These are phyloP conservation scores for Formica selysi DNA, from an alignment of 1,140 invertebrate genomes.

Conservation along the genomic window DNA sequence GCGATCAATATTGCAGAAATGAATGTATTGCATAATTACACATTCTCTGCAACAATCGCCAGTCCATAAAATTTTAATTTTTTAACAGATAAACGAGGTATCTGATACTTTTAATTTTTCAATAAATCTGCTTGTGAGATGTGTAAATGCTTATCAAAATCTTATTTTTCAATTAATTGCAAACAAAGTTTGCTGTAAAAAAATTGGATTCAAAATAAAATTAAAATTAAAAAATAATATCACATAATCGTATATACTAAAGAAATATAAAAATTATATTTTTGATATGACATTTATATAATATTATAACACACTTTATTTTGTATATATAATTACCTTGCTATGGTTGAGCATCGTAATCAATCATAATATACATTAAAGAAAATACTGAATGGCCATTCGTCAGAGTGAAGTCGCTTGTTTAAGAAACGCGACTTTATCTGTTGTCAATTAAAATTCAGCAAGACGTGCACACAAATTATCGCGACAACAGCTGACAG, in stretches of 20 bases:
- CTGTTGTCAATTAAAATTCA: slow-evolving; percentile 14
- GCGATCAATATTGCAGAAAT: neutral
- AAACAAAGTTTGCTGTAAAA: neutral
- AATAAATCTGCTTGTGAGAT: neutral
- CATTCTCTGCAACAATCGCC: neutral
- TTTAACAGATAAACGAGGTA: neutral
- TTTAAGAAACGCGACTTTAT: slow-evolving; percentile 21
- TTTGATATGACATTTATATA: neutral
- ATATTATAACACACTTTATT: neutral
- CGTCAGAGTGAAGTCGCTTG: neutral
- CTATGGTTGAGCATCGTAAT: neutral
- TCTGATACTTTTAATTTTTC: neutral
- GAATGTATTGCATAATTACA: neutral
- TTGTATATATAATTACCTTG: neutral
- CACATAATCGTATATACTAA: too few species aligned
- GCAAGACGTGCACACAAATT: neutral
- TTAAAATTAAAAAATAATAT: neutral
- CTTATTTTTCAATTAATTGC: neutral
- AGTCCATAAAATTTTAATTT: neutral
- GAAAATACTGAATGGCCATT: neutral
- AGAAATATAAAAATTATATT: neutral
- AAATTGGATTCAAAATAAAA: neutral
- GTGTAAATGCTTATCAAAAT: neutral
- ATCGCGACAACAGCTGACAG: neutral
- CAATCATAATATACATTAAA: neutral